Evolutionary conservation across 37 sponge, comb jelly and placozoan genomes (phyloP), one percentile per base, ranked within the genome.

Genomic region (Oopsacas minuta): DNA sequence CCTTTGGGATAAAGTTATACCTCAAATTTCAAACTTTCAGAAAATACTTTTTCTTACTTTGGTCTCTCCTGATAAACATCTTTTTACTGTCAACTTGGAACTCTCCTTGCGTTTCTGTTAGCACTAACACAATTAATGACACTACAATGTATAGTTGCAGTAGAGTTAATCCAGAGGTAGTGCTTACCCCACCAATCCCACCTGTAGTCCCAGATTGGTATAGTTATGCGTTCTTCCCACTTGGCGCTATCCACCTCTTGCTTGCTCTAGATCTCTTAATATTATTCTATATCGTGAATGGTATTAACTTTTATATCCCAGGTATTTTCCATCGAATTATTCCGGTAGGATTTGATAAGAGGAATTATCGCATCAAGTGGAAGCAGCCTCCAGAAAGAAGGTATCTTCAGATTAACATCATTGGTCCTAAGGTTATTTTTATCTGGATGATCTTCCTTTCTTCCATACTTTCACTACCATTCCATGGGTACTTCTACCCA

Each of bases 401-500:
- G 12, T 51, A 84, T 15, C 49, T 51, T n/a, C 37, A 39, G 23
- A 61, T 84, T 23, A 84, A 84, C 81, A 23, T 42, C 7, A 17
- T 84, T 15, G 85, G 85, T 28, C 81, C 49, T 32, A 38, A 52
- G 32, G 49, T 39, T 84, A 25, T 84, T 5, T 84, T 84, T 61
- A 46, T 52, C 30, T 52, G 37, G 85, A 51, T 84, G 49, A 39
- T 36, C 5, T 84, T 84, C n/a, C 37, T 52, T 84, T 42, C 75
- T 61, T 61, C 75, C 22, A 12, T 88, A 1, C 85, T 90, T 22
- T 88, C 91, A 0, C 81, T 92, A 23, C 52, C 61, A 17, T 90
- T 90, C 85, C 36, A 39, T 20, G 95, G 95, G 39, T 94, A 92
- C 87, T 90, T 94, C 87, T 94, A 91, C 89, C 87, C 87, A 37